Percentiles rank a stretch among this genome's conserved stretches.
These are phyloP conservation scores for Agrotis exclamationis DNA, from an alignment of 2,888 invertebrate genomes.

Conservation along the genomic window DNA sequence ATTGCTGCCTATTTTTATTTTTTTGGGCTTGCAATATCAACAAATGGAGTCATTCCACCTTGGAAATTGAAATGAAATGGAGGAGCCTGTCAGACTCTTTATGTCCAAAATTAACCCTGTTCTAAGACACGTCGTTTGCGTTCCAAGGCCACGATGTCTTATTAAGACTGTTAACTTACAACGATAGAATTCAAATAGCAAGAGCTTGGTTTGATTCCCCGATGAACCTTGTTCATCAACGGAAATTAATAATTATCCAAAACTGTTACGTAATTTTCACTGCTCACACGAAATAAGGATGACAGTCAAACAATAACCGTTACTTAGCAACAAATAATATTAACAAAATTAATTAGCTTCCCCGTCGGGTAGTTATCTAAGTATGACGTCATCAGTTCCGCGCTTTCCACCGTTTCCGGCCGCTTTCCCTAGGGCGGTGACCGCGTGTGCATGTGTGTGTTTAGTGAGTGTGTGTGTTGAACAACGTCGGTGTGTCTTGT, in stretches of 20 bases:
- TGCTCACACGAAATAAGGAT: background rate
- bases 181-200: background rate
- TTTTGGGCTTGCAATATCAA: too few species aligned
- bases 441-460: constrained; percentile 51
- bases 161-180: background rate
- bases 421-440: constrained; percentile 80
- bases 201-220: background rate
- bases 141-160: too few species aligned
- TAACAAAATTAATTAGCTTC: constrained; percentile 58
- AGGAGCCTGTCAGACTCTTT: too few species aligned
- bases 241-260: too few species aligned
- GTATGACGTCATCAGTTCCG: constrained; percentile 77
- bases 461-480: constrained; percentile 12
- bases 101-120: too few species aligned
- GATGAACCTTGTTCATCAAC: too few species aligned
- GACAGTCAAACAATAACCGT: background rate
- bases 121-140: too few species aligned
- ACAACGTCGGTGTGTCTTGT: constrained; percentile 3
- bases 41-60: too few species aligned
- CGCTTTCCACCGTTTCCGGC: constrained; percentile 80
- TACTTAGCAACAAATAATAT: constrained; percentile 34
- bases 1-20: too few species aligned
- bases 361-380: constrained; percentile 72
- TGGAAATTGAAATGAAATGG: too few species aligned
- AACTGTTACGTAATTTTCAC: too few species aligned